Conservation (phyloP, 2,113 vertebrate genomes). For the Zosterops borbonicus region DNA sequence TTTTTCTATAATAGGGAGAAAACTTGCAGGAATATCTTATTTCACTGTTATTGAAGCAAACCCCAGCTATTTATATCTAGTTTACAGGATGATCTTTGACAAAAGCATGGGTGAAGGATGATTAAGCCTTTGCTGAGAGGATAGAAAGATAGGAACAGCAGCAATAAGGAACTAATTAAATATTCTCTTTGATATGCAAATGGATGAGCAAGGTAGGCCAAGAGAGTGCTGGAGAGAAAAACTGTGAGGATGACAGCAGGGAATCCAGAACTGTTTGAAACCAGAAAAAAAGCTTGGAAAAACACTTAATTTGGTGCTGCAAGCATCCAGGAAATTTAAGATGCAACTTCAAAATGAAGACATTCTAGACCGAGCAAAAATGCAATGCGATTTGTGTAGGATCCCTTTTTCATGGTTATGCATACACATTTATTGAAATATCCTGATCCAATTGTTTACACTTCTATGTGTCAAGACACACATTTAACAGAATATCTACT, state of each 20-base stretch:
- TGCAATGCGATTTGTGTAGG: background rate
- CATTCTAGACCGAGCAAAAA: background rate
- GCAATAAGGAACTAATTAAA: conserved; percentile 4
- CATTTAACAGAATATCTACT: background rate
- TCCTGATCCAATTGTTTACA: background rate
- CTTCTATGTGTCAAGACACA: background rate
- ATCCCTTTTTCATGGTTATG: background rate
- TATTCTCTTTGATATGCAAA: conserved; percentile 10
- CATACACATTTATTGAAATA: background rate
- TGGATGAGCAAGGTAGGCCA: background rate
- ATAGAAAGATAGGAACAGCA: background rate
- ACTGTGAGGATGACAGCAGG: background rate
- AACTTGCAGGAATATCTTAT: background rate
- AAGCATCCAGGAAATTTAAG: background rate
- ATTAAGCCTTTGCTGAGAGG: background rate
- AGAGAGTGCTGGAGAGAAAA: background rate
- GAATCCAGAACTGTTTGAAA: background rate
- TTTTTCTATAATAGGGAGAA: background rate
- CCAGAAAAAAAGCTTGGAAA: background rate
- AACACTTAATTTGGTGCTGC: background rate
- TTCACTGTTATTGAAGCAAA: background rate
- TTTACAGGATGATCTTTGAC: background rate
- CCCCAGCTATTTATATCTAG: background rate
- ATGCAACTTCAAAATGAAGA: background rate
- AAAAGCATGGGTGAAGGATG: background rate